phyloP scores from a whole-genome alignment of 2,797 vertebrate species.

The Cetoscarus ocellatus region DNA sequence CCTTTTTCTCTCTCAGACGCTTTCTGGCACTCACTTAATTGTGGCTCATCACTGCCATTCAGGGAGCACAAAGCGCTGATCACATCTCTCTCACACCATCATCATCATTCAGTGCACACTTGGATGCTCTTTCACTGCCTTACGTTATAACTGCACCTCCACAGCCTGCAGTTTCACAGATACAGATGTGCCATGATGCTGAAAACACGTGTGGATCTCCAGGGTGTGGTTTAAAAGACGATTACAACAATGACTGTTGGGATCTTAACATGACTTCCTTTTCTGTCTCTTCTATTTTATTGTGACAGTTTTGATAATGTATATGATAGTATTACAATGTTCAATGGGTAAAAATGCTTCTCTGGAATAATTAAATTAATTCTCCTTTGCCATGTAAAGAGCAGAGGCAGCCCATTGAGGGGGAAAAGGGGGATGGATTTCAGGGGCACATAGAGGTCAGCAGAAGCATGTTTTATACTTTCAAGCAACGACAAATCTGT shows the following conservation, averaged over 20 bases:
- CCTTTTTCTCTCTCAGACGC: slow-evolving; percentile 25
- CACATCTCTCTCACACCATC: slow-evolving; percentile 34
- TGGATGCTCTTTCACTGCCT: slow-evolving; percentile 29
- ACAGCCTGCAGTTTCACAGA: slow-evolving; percentile 1
- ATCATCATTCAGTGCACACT: slow-evolving; percentile 50
- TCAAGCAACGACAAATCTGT: no score
- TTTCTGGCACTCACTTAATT: slow-evolving; percentile 53
- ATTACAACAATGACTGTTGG: slow-evolving; percentile 11
- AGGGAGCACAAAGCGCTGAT: slow-evolving; percentile 79
- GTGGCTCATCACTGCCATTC: slow-evolving; percentile 61
- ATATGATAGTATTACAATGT: no score
- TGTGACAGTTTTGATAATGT: no score
- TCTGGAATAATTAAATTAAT: no score
- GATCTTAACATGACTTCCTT: background rate
- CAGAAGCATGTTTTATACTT: no score
- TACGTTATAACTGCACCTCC: slow-evolving; percentile 7
- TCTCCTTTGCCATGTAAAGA: no score
- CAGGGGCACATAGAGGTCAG: no score
- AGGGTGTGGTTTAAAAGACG: slow-evolving; percentile 6
- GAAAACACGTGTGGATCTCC: slow-evolving; percentile 5
- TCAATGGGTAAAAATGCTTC: no score
- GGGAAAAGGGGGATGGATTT: no score
- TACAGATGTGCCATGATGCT: background rate
- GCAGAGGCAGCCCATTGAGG: no score
- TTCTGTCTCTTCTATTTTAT: background rate